Conservation (phyloP, 2,113 vertebrate genomes). For the Climacteris rufus region DNA sequence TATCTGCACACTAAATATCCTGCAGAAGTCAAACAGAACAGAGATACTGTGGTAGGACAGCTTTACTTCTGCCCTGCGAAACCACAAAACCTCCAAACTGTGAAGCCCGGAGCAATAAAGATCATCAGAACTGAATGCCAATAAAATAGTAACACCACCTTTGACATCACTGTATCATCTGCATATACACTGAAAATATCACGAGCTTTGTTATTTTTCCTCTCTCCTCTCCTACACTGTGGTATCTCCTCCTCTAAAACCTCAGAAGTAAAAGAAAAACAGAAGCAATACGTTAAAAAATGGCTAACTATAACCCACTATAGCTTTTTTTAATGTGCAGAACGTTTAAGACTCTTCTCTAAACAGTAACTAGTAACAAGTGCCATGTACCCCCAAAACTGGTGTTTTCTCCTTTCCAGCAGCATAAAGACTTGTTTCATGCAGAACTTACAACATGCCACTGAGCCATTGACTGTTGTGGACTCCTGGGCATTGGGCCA, state of each 20-base stretch:
- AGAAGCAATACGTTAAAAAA: background rate
- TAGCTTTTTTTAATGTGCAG: background rate
- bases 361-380: background rate
- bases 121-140: background rate
- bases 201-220: background rate
- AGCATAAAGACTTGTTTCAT: conserved; percentile 3
- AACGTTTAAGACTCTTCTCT: background rate
- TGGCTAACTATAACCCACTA: background rate
- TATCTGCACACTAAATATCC: background rate
- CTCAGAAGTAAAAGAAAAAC: background rate
- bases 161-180: background rate
- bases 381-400: background rate
- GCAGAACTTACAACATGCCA: background rate
- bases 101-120: background rate
- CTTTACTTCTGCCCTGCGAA: background rate
- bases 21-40: background rate
- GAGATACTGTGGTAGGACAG: background rate
- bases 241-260: background rate
- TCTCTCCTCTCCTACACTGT: background rate
- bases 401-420: background rate
- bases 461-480: background rate
- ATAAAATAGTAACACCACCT: background rate
- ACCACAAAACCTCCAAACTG: background rate
- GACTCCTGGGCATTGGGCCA: background rate
- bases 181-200: background rate